Percentiles rank a stretch among this genome's conserved stretches.
Evolutionary conservation across 2,888 invertebrate genomes (phyloP).

Genomic region (Drosophila monieri): DNA sequence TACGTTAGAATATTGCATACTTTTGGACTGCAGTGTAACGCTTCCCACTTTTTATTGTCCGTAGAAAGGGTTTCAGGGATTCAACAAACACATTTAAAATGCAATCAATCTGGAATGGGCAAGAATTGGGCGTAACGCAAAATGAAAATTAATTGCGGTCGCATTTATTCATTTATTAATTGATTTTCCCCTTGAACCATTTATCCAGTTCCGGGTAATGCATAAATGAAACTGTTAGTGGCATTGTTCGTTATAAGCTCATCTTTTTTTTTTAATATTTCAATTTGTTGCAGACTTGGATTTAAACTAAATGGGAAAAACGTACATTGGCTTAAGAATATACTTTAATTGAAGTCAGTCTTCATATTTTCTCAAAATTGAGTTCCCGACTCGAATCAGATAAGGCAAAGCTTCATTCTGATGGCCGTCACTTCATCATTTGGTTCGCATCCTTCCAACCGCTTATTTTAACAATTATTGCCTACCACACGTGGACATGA

Average conservation of each 20-base stretch:
- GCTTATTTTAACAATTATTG: conserved; percentile 75
- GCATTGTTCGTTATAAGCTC: conserved; percentile 7
- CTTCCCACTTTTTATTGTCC: too few species aligned
- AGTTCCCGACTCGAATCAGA: background rate
- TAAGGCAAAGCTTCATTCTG: conserved; percentile 18
- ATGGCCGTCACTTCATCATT: conserved; percentile 61
- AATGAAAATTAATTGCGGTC: conserved; percentile 64
- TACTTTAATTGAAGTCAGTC: too few species aligned
- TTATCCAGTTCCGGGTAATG: conserved; percentile 1
- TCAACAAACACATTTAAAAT: conserved; percentile 57
- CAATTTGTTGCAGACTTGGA: conserved; percentile 33
- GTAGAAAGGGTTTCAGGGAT: background rate
- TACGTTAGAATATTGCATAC: conserved; percentile 1
- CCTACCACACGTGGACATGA: conserved; percentile 62
- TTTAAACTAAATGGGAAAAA: background rate
- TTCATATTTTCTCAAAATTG: too few species aligned
- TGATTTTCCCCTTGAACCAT: conserved; percentile 17
- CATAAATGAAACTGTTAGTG: conserved; percentile 48
- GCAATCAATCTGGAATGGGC: conserved; percentile 57
- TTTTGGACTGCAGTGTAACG: background rate
- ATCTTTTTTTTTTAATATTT: conserved; percentile 43
- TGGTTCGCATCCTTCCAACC: conserved; percentile 49
- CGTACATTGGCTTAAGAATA: background rate
- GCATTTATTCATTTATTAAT: conserved; percentile 49
- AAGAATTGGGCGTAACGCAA: conserved; percentile 36